phyloP scores from a whole-genome alignment of 2,888 invertebrate species.

The Nymphalis urticae region DNA sequence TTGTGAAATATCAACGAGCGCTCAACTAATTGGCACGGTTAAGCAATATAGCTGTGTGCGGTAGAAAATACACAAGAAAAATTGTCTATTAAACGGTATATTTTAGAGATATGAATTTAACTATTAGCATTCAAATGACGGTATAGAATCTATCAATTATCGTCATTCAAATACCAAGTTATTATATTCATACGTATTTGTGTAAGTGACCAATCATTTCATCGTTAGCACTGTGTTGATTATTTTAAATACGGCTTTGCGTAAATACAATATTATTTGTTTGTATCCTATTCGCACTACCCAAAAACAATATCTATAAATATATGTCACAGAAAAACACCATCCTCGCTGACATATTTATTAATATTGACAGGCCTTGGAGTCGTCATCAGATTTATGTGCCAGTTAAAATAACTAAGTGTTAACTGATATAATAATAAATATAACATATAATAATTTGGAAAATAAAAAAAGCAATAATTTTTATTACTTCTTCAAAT shows the following conservation, averaged over 20 bases:
- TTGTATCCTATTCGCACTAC: too few species aligned
- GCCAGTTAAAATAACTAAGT: too few species aligned
- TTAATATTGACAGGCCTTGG: too few species aligned
- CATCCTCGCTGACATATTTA: too few species aligned
- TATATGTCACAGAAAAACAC: too few species aligned
- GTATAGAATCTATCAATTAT: conserved; percentile 13
- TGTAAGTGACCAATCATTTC: conserved; percentile 17
- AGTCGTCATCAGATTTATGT: too few species aligned
- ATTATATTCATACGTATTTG: conserved; percentile 10
- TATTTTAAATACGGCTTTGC: neutral
- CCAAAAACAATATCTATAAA: too few species aligned
- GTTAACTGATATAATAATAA: too few species aligned
- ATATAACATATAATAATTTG: too few species aligned
- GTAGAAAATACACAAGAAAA: conserved; percentile 4
- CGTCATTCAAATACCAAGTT: conserved; percentile 14
- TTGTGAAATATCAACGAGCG: neutral
- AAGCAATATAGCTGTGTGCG: neutral
- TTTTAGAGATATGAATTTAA: conserved; percentile 15
- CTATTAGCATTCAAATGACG: conserved; percentile 9
- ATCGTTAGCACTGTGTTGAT: conserved; percentile 19
- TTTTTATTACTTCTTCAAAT: too few species aligned
- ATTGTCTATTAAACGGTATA: neutral
- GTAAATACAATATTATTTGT: too few species aligned
- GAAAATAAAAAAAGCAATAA: too few species aligned
- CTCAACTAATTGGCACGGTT: conserved; percentile 4